These are phyloP conservation scores for Bombus haemorrhoidalis DNA, from an alignment of 1,140 invertebrate species.

Conservation along the genomic window DNA sequence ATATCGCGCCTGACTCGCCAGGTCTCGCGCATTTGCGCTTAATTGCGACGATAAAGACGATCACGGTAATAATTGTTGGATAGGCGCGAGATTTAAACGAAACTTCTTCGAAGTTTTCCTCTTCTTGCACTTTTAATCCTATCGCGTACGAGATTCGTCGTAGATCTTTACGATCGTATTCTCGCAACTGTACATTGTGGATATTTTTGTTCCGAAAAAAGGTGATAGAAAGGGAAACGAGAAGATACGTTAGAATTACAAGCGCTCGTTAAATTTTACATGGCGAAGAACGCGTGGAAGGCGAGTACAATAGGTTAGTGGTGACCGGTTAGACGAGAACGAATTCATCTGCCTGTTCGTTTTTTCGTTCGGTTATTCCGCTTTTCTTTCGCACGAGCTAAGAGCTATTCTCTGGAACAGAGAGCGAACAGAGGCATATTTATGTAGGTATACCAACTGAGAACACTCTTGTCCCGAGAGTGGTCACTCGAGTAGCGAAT, in stretches of 20 bases:
- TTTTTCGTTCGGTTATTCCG: constrained; percentile 14
- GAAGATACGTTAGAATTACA: background rate
- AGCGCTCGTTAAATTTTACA: constrained; percentile 30
- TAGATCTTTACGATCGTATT: background rate
- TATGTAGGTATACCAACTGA: constrained; percentile 39
- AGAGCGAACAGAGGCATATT: constrained; percentile 54
- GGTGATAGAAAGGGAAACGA: background rate
- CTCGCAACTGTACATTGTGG: background rate
- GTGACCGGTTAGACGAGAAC: constrained; percentile 19
- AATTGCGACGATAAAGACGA: constrained; percentile 40
- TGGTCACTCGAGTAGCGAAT: constrained; percentile 54
- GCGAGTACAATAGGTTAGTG: constrained; percentile 29
- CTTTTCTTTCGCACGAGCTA: background rate
- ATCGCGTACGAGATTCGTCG: background rate
- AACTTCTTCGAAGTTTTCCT: background rate
- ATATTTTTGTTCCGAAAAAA: background rate
- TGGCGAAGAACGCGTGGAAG: background rate
- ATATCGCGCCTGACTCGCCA: constrained; percentile 26
- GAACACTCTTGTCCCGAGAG: constrained; percentile 55
- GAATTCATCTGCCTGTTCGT: constrained; percentile 16
- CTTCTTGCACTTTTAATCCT: accelerated
- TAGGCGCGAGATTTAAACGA: background rate
- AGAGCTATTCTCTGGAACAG: too few relatives aligned
- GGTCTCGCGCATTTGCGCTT: constrained; percentile 34
- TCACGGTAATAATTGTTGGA: background rate